Conservation (phyloP, 2,888 invertebrate genomes). For the Andrena bicolor region DNA sequence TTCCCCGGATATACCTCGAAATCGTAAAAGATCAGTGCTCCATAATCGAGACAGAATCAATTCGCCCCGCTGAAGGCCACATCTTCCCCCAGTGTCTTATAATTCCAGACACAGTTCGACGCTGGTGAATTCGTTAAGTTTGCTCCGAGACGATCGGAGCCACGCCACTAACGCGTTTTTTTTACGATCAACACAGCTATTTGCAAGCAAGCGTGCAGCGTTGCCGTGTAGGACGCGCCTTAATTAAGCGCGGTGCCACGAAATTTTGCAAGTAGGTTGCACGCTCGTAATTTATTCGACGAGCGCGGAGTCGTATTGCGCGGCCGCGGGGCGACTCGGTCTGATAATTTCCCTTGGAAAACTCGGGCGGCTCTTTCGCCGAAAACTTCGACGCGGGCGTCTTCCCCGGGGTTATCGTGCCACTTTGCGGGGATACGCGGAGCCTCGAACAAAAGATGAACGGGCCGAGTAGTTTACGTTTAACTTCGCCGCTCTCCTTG, state of each 20-base stretch:
- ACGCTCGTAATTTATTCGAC: conserved; percentile 31
- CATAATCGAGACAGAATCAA: too few species aligned
- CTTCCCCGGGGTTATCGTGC: neutral
- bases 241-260: conserved; percentile 36
- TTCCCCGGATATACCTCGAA: too few species aligned
- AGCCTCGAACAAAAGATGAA: conserved; percentile 6
- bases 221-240: conserved; percentile 18
- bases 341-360: conserved; percentile 11
- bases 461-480: neutral
- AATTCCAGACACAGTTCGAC: neutral
- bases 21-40: too few species aligned
- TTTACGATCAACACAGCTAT: neutral
- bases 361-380: conserved; percentile 4
- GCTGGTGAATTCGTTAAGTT: neutral
- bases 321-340: conserved; percentile 4
- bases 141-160: neutral
- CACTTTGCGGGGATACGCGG: neutral
- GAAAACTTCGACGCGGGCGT: neutral
- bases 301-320: neutral
- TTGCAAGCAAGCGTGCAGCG: neutral
- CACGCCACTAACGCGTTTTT: neutral
- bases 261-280: conserved; percentile 40
- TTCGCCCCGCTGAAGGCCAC: too few species aligned
- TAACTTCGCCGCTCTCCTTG: neutral
- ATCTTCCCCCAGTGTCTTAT: too few species aligned